Conservation (phyloP, 1,140 invertebrate genomes). For the Drosophila tristis region DNA sequence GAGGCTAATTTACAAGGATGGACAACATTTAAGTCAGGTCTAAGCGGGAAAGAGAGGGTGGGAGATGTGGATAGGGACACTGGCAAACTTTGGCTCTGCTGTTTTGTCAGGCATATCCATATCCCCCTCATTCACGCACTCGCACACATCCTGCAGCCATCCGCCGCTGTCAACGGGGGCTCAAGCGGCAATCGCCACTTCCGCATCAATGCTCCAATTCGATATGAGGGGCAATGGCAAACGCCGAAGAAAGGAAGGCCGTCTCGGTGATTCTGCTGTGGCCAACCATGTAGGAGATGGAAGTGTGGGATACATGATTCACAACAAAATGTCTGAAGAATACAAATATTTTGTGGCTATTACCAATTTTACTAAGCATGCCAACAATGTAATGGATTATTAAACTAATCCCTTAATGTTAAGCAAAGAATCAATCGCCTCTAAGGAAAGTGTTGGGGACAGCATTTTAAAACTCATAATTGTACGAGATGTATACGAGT, state of each 20-base stretch:
- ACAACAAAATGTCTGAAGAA: constrained; percentile 8
- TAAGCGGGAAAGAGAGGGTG: not conserved
- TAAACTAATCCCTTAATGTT: no score
- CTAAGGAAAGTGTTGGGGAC: no score
- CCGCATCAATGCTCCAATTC: constrained; percentile 78
- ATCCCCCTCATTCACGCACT: constrained; percentile 26
- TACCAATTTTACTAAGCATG: no score
- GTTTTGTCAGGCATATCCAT: constrained; percentile 20
- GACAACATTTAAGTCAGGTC: constrained; percentile 70
- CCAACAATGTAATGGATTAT: no score
- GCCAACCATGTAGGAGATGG: not conserved
- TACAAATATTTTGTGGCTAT: not conserved
- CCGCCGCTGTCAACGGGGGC: constrained; percentile 23
- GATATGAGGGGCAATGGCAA: constrained; percentile 31
- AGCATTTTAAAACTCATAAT: no score
- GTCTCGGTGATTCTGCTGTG: no score
- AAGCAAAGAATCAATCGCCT: no score
- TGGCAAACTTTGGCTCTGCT: constrained; percentile 43
- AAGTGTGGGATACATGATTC: not conserved
- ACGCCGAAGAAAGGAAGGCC: not conserved
- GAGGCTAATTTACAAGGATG: constrained; percentile 79
- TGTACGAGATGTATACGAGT: no score
- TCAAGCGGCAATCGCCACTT: constrained; percentile 72
- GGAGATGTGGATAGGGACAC: not conserved
- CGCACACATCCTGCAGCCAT: constrained; percentile 43